These are phyloP conservation scores for Rhinoraja longicauda DNA, from an alignment of 2,797 vertebrate genomes.

Conservation along the genomic window DNA sequence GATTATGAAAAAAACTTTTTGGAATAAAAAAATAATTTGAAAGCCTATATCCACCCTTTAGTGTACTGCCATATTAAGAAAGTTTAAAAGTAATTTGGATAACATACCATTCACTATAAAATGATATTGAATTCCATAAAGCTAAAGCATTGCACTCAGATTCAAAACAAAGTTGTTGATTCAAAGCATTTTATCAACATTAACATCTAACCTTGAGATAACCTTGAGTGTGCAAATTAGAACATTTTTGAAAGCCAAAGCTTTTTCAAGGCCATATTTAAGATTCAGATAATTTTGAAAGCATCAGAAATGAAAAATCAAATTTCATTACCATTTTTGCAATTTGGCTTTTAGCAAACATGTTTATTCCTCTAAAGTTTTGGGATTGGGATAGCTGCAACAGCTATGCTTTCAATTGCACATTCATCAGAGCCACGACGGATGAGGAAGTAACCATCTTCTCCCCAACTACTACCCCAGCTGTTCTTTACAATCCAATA, in stretches of 20 bases:
- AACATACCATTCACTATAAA: neutral
- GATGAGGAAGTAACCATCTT: conserved; percentile 85
- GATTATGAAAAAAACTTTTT: neutral
- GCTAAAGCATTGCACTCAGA: neutral
- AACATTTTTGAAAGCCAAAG: neutral
- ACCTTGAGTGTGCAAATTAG: neutral
- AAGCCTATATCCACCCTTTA: neutral
- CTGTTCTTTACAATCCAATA: conserved; percentile 96
- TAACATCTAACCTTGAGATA: neutral
- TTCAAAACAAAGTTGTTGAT: neutral
- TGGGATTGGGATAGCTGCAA: conserved; percentile 71
- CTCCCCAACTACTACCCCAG: conserved; percentile 82
- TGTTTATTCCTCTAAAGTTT: conserved; percentile 54
- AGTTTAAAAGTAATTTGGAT: neutral
- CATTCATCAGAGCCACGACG: conserved; percentile 83
- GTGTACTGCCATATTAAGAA: neutral
- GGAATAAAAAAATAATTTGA: neutral
- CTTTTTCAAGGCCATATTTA: neutral
- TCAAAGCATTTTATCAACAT: neutral
- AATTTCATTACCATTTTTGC: neutral
- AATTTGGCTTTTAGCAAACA: neutral
- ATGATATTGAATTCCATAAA: neutral
- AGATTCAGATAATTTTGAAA: neutral
- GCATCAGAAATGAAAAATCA: neutral
- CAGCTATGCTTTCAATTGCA: conserved; percentile 82